Base-by-base conservation (phyloP, 1,140 invertebrate genomes). In the Cryptotermes secundus region DNA sequence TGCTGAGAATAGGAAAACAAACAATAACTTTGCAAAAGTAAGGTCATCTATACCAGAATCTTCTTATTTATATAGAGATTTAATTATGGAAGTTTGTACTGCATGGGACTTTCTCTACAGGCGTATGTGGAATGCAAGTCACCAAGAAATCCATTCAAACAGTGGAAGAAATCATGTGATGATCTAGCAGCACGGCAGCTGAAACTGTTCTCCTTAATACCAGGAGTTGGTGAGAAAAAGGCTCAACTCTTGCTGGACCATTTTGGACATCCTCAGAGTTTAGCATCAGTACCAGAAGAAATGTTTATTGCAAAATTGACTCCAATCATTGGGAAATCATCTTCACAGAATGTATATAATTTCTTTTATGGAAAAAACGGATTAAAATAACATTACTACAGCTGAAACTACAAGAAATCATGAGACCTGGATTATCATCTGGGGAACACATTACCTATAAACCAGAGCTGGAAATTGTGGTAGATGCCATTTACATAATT, bases 181-280 rank as follows among this genome's bases (percentile, higher is more conserved):
- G 80, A 81, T 16, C 80, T 81, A 24, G 80, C 16, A 81, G 16
- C 34, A 81, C 22, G 6, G 16, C 80, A 81, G 31, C 80, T 12
- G 34, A 81, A 35, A 34, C n/a, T 81, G 80, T 36, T 81, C 31
- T 19, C 2, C 7, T 31, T 36, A n/a, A 81, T 81, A 81, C 7
- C 80, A 35, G 80, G 31, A 81, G 80, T 81, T 35, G 80, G 80
- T 81, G 80, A 42, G 22, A 81, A 81, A 24, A 81, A 81, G 80
- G 38, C 38, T 24, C 19, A 26, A 6, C 7, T 26, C 22, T 42
- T 81, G 34, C 38, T 81, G 0, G 80, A 81, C 1, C 19, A 81
- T 6, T 81, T 81, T 26, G 80, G 80, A 42, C 80, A 81, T 42
- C 34, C 38, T 22, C 34, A 81, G 24, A n/a, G 80, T 35, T 26